These are phyloP conservation scores for Oostethus manadensis DNA, from an alignment of 2,113 vertebrate genomes.

Conservation along the genomic window DNA sequence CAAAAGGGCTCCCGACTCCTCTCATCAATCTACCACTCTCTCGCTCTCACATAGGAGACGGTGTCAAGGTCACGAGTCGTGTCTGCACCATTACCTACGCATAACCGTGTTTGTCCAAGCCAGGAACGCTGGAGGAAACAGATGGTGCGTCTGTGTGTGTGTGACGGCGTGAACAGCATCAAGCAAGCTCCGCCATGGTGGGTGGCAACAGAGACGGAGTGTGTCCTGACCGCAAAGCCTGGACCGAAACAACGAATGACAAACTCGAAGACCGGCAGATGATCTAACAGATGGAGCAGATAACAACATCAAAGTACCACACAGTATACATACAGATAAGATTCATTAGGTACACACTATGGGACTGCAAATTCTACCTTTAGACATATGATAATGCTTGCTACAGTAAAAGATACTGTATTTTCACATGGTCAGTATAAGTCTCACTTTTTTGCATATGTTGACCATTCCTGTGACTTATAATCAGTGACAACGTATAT, in stretches of 20 bases:
- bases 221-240: slow-evolving; percentile 52
- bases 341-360: too few relatives aligned
- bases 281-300: too few relatives aligned
- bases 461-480: too few relatives aligned
- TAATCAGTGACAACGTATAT: too few relatives aligned
- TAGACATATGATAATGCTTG: too few relatives aligned
- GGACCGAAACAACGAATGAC: slow-evolving; percentile 37
- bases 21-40: slow-evolving; percentile 60
- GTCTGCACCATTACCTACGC: slow-evolving; percentile 71
- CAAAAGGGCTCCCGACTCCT: slow-evolving; percentile 47
- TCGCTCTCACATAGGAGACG: slow-evolving; percentile 55
- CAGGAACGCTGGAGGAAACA: slow-evolving; percentile 60
- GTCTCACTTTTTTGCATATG: too few relatives aligned
- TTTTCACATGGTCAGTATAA: too few relatives aligned
- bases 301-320: too few relatives aligned
- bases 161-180: slow-evolving; percentile 60
- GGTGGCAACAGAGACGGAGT: slow-evolving; percentile 53
- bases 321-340: too few relatives aligned
- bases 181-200: slow-evolving; percentile 45
- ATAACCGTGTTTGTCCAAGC: slow-evolving; percentile 68
- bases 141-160: slow-evolving; percentile 68
- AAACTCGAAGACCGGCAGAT: slow-evolving; percentile 20
- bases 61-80: slow-evolving; percentile 73
- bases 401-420: too few relatives aligned
- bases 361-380: too few relatives aligned